These are phyloP conservation scores for Eledone cirrhosa DNA, from an alignment of 2,888 invertebrate species.

Conservation along the genomic window DNA sequence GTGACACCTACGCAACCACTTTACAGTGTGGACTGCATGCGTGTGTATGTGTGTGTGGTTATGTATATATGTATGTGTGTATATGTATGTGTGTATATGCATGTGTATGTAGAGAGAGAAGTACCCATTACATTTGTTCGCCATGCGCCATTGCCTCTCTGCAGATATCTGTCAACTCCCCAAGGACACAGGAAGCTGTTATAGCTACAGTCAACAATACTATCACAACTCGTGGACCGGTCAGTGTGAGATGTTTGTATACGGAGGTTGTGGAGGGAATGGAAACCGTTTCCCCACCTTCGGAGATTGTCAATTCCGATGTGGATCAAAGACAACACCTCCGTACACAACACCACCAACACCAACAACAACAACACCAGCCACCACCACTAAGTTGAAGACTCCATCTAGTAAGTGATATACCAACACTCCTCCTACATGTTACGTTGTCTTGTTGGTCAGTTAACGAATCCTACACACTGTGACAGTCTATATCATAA, in stretches of 20 bases:
- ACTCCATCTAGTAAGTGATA: neutral
- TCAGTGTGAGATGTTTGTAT: conserved; percentile 79
- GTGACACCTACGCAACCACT: no score
- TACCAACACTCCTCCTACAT: no score
- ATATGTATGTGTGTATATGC: no score
- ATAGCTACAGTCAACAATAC: conserved; percentile 43
- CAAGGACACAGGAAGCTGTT: conserved; percentile 50
- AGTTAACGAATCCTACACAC: no score
- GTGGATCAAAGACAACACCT: neutral
- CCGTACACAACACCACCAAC: no score
- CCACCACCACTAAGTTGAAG: neutral
- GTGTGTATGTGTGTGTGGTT: no score
- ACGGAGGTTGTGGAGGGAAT: conserved; percentile 90
- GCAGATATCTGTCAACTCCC: conserved; percentile 45
- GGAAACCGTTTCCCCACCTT: conserved; percentile 64
- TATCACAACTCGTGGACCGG: conserved; percentile 77
- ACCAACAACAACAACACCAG: neutral
- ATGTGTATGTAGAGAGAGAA: no score
- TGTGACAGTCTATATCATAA: neutral
- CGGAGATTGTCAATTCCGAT: neutral
- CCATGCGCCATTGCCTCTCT: conserved; percentile 14
- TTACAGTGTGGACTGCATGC: no score
- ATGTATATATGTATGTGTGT: no score
- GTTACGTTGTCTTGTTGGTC: no score
- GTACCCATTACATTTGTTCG: no score